phyloP scores from a whole-genome alignment of 2,797 vertebrate genomes.

The Sitta carolinensis region DNA sequence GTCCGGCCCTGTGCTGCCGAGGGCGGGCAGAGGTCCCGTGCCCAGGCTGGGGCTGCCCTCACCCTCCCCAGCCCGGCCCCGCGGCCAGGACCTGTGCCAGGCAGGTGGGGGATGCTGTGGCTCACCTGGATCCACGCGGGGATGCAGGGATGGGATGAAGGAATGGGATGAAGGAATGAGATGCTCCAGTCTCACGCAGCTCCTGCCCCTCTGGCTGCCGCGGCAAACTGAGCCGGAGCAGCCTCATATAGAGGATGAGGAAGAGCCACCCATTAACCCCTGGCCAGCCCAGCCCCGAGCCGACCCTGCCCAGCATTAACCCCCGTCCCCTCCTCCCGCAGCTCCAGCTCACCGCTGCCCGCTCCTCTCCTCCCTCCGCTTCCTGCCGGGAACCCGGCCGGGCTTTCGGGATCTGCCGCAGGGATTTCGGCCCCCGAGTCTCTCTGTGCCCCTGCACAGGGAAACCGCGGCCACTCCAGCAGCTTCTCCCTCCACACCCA shows the following conservation, averaged over 20 bases:
- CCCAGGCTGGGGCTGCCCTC: background rate
- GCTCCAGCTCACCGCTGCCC: background rate
- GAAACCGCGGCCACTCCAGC: accelerated
- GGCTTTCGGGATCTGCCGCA: background rate
- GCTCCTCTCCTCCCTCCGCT: background rate
- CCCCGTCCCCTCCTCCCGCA: background rate
- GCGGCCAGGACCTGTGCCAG: background rate
- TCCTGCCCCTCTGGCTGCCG: background rate
- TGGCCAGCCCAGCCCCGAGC: background rate
- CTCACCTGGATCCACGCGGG: slow-evolving; percentile 14
- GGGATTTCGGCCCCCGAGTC: background rate
- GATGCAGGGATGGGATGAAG: background rate
- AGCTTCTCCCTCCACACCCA: background rate
- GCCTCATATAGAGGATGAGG: slow-evolving; percentile 28
- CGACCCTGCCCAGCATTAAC: background rate
- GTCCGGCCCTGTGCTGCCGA: background rate
- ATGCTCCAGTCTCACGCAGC: background rate
- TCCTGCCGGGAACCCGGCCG: background rate
- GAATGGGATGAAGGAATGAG: background rate
- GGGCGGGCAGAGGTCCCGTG: background rate
- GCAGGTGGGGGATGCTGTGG: background rate
- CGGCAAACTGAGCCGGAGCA: background rate
- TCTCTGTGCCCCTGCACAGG: background rate
- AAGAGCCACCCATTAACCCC: slow-evolving; percentile 50
- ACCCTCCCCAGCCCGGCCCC: background rate